phyloP scores from a whole-genome alignment of 2,888 invertebrate genomes.

The Oligia strigilis region DNA sequence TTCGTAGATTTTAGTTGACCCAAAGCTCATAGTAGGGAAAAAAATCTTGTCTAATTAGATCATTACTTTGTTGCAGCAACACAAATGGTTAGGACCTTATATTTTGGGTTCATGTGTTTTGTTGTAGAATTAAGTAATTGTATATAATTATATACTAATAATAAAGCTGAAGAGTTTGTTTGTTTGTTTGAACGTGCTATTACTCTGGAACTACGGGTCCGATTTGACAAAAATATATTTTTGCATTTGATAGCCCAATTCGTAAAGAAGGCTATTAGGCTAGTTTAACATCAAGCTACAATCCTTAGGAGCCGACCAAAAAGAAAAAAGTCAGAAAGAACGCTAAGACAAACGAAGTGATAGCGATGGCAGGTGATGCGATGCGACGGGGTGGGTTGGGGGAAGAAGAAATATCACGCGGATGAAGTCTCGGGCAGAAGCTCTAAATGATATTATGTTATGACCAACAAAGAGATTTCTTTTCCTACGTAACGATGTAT shows the following conservation, averaged over 20 bases:
- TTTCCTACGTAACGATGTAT: background rate
- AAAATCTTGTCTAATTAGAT: background rate
- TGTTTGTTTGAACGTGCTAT: too few relatives aligned
- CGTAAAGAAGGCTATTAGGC: too few relatives aligned
- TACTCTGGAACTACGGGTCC: too few relatives aligned
- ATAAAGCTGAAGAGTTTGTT: too few relatives aligned
- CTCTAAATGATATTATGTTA: background rate
- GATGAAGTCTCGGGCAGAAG: background rate
- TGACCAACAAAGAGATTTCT: background rate
- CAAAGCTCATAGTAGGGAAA: background rate
- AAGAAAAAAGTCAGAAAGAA: background rate
- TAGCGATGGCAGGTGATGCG: too few relatives aligned
- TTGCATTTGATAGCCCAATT: too few relatives aligned
- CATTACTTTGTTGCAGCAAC: background rate
- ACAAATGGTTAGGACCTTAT: background rate
- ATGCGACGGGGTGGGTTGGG: background rate
- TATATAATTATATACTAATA: too few relatives aligned
- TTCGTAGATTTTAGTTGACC: background rate
- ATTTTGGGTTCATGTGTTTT: background rate
- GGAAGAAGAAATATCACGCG: background rate
- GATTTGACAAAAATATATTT: too few relatives aligned
- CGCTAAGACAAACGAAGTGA: background rate
- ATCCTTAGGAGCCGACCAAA: background rate
- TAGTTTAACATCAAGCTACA: too few relatives aligned
- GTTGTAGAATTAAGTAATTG: background rate